phyloP scores from a whole-genome alignment of 2,888 invertebrate species.

The Troglohyphantes excavatus region DNA sequence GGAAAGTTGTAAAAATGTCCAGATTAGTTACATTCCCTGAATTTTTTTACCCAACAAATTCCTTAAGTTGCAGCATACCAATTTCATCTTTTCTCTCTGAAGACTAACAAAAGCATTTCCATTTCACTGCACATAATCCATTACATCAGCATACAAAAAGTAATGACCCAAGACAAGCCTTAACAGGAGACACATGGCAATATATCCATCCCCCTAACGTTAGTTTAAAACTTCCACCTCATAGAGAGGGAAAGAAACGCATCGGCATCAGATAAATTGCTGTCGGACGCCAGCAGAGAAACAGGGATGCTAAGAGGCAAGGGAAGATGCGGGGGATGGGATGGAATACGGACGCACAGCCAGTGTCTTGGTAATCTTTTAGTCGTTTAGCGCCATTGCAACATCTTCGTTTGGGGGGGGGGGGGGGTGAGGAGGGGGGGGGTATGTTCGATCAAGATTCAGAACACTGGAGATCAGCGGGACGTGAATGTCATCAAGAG shows the following conservation, averaged over 20 bases:
- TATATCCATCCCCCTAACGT: conserved; percentile 23
- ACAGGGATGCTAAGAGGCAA: not conserved
- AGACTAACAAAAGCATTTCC: not conserved
- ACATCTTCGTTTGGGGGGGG: conserved; percentile 40
- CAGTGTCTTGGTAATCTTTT: conserved; percentile 61
- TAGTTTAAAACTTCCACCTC: conserved; percentile 55
- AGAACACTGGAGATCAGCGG: conserved; percentile 11
- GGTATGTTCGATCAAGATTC: not conserved
- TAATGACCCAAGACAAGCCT: conserved; percentile 36
- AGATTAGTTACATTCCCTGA: no score
- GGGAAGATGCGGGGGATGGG: conserved; percentile 1
- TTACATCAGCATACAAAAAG: conserved; percentile 19
- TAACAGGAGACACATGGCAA: conserved; percentile 37
- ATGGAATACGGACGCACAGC: conserved; percentile 37
- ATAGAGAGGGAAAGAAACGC: conserved; percentile 11
- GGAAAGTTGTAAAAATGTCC: no score
- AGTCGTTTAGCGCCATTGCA: conserved; percentile 63
- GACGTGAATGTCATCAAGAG: conserved; percentile 16
- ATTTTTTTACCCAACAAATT: no score
- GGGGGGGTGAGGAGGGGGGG: not conserved
- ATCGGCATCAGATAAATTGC: conserved; percentile 67
- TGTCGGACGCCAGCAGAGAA: conserved; percentile 10
- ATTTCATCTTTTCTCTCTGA: no score
- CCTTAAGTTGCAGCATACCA: no score
- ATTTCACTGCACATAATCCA: not conserved